A percentile compares a stretch with the other conserved stretches of the same genome.
These are phyloP conservation scores for Echeneis naucrates DNA, from an alignment of 2,797 vertebrate genomes.

Conservation along the genomic window DNA sequence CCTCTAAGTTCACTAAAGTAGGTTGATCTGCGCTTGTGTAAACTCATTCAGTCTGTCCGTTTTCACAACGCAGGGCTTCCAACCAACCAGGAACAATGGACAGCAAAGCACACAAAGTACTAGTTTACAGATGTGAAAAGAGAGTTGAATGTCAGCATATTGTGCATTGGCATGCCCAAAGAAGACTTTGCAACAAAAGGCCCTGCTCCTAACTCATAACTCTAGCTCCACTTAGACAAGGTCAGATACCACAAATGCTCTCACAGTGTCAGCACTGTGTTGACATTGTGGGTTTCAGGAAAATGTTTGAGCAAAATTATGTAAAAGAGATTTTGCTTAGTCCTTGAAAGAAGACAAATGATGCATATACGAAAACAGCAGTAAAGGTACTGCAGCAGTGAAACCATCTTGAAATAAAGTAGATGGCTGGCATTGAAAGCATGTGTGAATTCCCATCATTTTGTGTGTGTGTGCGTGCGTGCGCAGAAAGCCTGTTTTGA, in stretches of 20 bases:
- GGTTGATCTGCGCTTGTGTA: constrained; percentile 23
- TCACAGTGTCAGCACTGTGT: too few relatives aligned
- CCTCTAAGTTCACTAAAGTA: too few relatives aligned
- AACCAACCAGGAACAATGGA: not conserved
- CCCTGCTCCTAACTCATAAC: too few relatives aligned
- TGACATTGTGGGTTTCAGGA: not conserved
- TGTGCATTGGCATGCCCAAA: not conserved
- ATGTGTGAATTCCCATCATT: constrained; percentile 1
- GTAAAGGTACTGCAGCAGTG: not conserved
- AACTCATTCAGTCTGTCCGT: constrained; percentile 20
- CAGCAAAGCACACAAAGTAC: constrained; percentile 5
- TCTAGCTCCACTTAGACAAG: not conserved
- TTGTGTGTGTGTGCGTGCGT: constrained; percentile 16
- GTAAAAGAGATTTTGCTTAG: not conserved
- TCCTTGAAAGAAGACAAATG: not conserved
- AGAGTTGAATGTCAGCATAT: not conserved
- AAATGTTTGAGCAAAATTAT: not conserved
- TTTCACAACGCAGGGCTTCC: not conserved
- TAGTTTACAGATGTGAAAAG: not conserved
- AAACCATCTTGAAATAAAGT: not conserved
- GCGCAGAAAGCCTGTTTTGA: constrained; percentile 74
- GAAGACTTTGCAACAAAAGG: too few relatives aligned
- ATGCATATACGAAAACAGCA: not conserved
- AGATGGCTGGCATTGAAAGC: not conserved
- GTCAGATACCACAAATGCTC: too few relatives aligned